phyloP scores from a whole-genome alignment of 2,113 vertebrate genomes.

The Pimephales promelas region DNA sequence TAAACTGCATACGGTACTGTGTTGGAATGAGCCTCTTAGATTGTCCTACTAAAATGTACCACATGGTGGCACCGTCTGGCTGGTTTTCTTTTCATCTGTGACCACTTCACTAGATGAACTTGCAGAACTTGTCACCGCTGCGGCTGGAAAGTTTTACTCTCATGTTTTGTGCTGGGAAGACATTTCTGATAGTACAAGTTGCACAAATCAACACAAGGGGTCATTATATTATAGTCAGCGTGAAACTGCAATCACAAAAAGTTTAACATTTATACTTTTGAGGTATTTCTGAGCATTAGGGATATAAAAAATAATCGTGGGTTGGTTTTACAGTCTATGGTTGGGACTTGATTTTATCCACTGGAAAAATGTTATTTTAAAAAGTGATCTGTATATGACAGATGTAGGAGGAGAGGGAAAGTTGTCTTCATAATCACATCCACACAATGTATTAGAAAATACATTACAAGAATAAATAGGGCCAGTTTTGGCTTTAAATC shows the following conservation, averaged over 20 bases:
- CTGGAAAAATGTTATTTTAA: neutral
- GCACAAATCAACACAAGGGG: neutral
- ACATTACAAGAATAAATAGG: neutral
- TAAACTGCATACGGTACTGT: neutral
- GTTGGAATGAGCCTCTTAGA: neutral
- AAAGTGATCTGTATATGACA: neutral
- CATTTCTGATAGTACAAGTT: neutral
- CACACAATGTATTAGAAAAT: neutral
- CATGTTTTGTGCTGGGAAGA: neutral
- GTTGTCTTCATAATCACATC: too few species aligned
- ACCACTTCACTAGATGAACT: neutral
- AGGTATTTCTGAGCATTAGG: neutral
- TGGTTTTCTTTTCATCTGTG: neutral
- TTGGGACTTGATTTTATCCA: neutral
- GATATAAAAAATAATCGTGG: neutral
- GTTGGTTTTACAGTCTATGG: too few species aligned
- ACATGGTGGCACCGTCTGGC: conserved; percentile 8
- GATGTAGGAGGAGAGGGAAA: too few species aligned
- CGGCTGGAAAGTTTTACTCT: neutral
- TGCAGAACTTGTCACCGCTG: neutral
- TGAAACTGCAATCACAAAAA: neutral
- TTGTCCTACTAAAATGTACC: neutral
- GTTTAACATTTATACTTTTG: neutral
- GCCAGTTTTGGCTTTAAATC: neutral
- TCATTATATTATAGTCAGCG: neutral